phyloP scores from a whole-genome alignment of 1,140 invertebrate species.

The Campoletis sonorensis region DNA sequence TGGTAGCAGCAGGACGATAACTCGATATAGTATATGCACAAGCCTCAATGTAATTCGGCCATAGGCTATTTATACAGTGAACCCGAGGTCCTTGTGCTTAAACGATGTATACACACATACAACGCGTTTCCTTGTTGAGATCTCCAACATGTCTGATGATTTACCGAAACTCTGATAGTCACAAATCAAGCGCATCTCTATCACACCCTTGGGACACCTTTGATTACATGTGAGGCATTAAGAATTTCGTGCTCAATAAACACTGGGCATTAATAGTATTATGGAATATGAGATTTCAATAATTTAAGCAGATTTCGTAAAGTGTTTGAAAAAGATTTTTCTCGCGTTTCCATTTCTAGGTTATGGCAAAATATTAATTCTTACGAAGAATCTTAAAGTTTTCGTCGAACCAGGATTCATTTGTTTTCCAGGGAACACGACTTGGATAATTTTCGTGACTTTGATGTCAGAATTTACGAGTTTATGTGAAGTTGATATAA shows the following conservation, averaged over 20 bases:
- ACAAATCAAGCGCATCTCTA: not conserved
- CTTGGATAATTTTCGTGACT: no score
- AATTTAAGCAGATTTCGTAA: no score
- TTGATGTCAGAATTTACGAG: no score
- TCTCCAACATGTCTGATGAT: not conserved
- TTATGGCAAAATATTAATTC: no score
- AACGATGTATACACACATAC: not conserved
- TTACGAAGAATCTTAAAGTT: no score
- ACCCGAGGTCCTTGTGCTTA: constrained; percentile 6
- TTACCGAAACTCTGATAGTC: not conserved
- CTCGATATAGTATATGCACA: not conserved
- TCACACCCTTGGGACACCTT: not conserved
- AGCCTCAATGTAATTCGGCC: constrained; percentile 3
- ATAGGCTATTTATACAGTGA: not conserved
- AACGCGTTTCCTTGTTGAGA: not conserved
- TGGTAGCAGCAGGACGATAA: not conserved
- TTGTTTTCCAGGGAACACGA: no score
- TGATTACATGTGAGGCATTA: not conserved
- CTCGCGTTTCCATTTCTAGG: no score
- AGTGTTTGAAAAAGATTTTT: no score
- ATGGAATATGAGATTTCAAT: no score
- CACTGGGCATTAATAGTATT: no score
- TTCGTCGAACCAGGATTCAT: no score
- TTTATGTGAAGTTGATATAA: no score
- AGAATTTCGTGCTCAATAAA: not conserved